Evolutionary conservation across 2,888 invertebrate species (phyloP), one percentile per base, ranked within the genome.

Genomic region (Leuctra nigra): DNA sequence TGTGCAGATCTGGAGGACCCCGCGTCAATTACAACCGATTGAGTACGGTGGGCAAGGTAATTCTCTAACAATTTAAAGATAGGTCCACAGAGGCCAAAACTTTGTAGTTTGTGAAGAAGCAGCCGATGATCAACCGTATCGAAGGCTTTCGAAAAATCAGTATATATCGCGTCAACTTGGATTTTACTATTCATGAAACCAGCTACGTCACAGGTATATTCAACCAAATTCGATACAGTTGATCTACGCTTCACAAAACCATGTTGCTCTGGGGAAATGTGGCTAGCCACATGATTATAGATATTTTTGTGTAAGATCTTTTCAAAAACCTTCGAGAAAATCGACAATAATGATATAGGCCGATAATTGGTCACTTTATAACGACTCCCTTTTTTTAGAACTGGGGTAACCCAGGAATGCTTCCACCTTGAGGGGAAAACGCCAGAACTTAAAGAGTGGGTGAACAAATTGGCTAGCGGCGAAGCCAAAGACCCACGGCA

Each of bases 141-240:
- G 14, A 48, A 48, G n/a, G 48, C 48, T 29, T 48, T 48, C 6
- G 18, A 7, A 14, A 48, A 48, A 16, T 48, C 48, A n/a, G 48
- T 48, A 20, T 48, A 48, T 14, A 48, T 18, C 11, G 48, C n/a
- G 14, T 48, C 48, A 3, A 48, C 48, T 29, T 48, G 48, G 16
- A n/a, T 25, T 16, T 29, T 29, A n/a, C 20, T 16, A 18, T 48
- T 33, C 14, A 48, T 24, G 25, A 14, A 18, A 6, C 9, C 9
- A 29, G 29, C 48, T 7, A 29, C 20, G n/a, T n/a, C 18, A 48
- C 14, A 29, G 6, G 48, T 48, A 16, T 14, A 48, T 29, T 48
- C 29, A 14, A 29, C 48, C 16, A 41, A 20, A 11, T 18, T 41
- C 2, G 41, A 4, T 9, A 41, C 41, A 16, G 41, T 41, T 2